Conservation (phyloP, 1,140 invertebrate species). For the Lepidurus apus region DNA sequence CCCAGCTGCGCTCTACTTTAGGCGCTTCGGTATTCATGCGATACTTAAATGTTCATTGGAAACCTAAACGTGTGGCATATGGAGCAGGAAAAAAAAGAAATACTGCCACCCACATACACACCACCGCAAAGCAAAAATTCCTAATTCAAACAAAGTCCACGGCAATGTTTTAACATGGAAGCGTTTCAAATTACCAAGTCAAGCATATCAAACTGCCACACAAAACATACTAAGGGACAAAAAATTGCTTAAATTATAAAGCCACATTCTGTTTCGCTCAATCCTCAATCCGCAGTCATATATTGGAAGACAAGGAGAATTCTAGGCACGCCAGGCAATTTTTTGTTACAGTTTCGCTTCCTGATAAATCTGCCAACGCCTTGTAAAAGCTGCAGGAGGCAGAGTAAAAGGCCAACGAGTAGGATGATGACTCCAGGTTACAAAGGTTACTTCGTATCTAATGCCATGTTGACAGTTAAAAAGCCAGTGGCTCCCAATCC, state of each 20-base stretch:
- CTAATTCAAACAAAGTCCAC: background rate
- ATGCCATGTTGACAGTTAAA: background rate
- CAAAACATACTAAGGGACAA: background rate
- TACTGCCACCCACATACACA: background rate
- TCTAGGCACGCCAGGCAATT: no score
- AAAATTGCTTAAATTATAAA: no score
- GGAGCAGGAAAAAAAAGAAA: background rate
- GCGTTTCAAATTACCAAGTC: constrained; percentile 13
- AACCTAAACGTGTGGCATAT: constrained; percentile 13
- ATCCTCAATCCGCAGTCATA: no score
- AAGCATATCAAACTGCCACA: background rate
- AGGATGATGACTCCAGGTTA: background rate
- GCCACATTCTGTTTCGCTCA: no score
- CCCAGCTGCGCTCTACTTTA: background rate
- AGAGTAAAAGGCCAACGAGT: background rate
- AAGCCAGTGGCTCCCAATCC: background rate
- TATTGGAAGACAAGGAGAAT: no score
- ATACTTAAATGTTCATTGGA: background rate
- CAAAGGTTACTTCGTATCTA: constrained; percentile 6
- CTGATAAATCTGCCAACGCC: background rate
- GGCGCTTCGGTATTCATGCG: background rate
- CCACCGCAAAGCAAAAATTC: constrained; percentile 1
- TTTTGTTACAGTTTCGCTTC: background rate
- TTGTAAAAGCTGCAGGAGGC: constrained; percentile 21
- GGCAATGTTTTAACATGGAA: background rate